Evolutionary conservation across 1,140 invertebrate species (phyloP), one percentile per base, ranked within the genome.

Genomic region (Mesaphorura yosii): DNA sequence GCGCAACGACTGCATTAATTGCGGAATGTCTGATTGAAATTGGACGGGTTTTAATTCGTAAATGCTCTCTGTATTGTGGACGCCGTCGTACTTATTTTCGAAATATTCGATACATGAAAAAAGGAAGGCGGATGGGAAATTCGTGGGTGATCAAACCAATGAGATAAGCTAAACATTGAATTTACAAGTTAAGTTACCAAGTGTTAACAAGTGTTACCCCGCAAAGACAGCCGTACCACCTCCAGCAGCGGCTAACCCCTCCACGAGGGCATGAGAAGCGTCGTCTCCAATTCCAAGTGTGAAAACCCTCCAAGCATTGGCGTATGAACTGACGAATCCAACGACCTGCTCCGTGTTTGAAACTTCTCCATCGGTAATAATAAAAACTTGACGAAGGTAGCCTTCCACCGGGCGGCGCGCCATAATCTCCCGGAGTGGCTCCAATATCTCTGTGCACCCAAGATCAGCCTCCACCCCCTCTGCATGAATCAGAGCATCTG

Each of bases 351-450:
- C 48, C 4, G 62, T 63, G 41, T 70, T 68, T 57, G 2, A 61
- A 12, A 67, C 68, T 38, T 63, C 61, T 28, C 69, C 69, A 56
- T 71, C 70, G 19, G 70, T 69, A 10, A 71, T 47, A 15, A 70
- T 38, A 54, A 70, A 66, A 10, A 70, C 55, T 48, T 68, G 62
- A 19, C 68, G 51, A 14, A 60, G 47, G 51, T 68, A 65, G 3
- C 62, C 64, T n/a, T 59, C 20, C 28, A 65, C 62, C 3, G 39
- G 22, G 27, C 57, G 54, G 42, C 60, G 40, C 5, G 52, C 53
- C 51, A 65, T 69, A 42, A 71, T 60, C 23, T 57, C 40, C 39
- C 65, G 14, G 3, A 71, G 31, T 10, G 69, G 69, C 27, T 55
- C 20, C 1, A 66, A 51, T 14, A 71, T 69, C 53, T 71, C 66